phyloP scores from a whole-genome alignment of 2,797 vertebrate genomes.

The Dallia pectoralis region DNA sequence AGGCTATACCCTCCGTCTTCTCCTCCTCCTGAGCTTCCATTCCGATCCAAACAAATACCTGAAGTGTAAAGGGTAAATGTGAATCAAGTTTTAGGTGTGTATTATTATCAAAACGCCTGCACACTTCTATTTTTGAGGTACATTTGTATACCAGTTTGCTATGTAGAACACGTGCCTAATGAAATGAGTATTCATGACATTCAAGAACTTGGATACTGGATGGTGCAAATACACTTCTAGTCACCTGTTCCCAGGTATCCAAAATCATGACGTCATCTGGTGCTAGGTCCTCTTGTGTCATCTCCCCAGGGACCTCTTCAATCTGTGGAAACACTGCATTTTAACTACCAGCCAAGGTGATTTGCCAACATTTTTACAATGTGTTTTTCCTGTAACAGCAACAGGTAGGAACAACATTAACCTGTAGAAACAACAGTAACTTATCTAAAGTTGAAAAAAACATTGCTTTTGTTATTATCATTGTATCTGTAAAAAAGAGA shows the following conservation, averaged over 20 bases:
- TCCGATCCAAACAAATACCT: conserved; percentile 88
- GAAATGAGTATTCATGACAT: neutral
- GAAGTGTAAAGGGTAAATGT: conserved; percentile 18
- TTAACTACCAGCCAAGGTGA: neutral
- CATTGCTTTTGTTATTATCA: too few species aligned
- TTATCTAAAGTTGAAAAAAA: too few species aligned
- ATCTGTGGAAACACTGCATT: conserved; percentile 66
- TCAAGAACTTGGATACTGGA: neutral
- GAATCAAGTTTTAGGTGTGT: neutral
- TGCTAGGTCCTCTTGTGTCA: conserved; percentile 66
- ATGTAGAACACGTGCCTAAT: neutral
- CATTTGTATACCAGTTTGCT: neutral
- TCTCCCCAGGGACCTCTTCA: conserved; percentile 71
- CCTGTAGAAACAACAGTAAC: too few species aligned
- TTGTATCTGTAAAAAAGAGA: too few species aligned
- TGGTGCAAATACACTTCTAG: neutral
- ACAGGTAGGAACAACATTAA: too few species aligned
- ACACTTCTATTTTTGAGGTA: neutral
- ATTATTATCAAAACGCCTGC: neutral
- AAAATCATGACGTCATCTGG: conserved; percentile 73
- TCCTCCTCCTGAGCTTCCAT: conserved; percentile 84
- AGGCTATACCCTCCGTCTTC: conserved; percentile 75
- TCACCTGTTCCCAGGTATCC: conserved; percentile 69
- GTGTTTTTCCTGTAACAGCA: too few species aligned
- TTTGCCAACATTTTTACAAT: neutral